phyloP scores from a whole-genome alignment of 53 echinoderm and acorn worm species.

The Mesocentrotus franciscanus region DNA sequence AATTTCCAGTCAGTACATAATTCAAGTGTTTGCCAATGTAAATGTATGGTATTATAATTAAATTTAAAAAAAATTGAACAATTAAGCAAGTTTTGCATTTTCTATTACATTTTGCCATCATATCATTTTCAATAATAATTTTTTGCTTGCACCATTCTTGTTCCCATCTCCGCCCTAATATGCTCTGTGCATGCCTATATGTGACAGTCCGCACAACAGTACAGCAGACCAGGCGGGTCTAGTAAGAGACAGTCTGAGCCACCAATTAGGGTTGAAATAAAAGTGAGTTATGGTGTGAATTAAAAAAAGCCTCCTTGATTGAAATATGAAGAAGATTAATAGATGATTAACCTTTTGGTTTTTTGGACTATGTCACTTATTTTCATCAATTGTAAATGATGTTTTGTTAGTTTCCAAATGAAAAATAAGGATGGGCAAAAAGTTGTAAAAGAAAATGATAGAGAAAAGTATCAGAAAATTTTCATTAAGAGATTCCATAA shows the following conservation, averaged over 20 bases:
- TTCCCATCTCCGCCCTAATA: constrained; percentile 45
- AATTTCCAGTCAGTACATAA: too few species aligned
- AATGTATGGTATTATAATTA: too few species aligned
- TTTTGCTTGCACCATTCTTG: constrained; percentile 44
- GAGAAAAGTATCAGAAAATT: not conserved
- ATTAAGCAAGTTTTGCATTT: not conserved
- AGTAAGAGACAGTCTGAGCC: constrained; percentile 52
- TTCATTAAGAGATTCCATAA: not conserved
- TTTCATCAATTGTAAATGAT: too few species aligned
- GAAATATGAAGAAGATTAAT: not conserved
- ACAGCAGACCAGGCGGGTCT: constrained; percentile 33
- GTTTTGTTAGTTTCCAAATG: too few species aligned
- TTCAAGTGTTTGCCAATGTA: too few species aligned
- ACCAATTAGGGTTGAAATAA: constrained; percentile 64
- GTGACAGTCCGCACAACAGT: constrained; percentile 58
- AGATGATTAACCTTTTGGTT: not conserved
- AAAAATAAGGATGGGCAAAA: too few species aligned
- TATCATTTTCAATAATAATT: not conserved
- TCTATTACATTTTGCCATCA: not conserved
- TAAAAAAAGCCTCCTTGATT: not conserved
- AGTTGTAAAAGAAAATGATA: too few species aligned
- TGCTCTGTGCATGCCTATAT: constrained; percentile 31
- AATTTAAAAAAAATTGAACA: too few species aligned
- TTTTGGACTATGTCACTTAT: too few species aligned
- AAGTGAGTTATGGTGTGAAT: constrained; percentile 57